Percentiles rank a stretch among this genome's conserved stretches.
Evolutionary conservation across 2,888 invertebrate genomes (phyloP).

Genomic region (Trichopoda pennipes): DNA sequence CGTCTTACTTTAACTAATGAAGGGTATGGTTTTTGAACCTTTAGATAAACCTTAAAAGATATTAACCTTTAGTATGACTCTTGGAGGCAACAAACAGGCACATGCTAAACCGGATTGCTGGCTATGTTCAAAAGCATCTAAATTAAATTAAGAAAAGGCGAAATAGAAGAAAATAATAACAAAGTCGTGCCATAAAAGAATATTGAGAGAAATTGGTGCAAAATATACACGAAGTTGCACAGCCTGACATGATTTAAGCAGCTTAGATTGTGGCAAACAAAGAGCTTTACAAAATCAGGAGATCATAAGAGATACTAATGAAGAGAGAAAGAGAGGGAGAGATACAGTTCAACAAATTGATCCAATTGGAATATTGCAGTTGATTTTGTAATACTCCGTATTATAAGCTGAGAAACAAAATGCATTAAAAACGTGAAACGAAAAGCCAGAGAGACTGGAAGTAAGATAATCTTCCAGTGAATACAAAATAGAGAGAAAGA

Average conservation of each 20-base stretch:
- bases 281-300: neutral
- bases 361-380: conserved; percentile 64
- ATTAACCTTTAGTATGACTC: conserved; percentile 63
- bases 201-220: conserved; percentile 67
- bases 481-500: neutral
- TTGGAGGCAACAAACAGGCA: conserved; percentile 57
- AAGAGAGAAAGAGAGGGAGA: conserved; percentile 5
- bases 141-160: conserved; percentile 2
- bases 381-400: conserved; percentile 21
- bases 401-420: neutral
- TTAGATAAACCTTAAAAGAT: conserved; percentile 56
- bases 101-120: conserved; percentile 66
- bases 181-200: conserved; percentile 60
- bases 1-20: neutral
- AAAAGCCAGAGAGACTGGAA: conserved; percentile 39
- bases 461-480: conserved; percentile 53
- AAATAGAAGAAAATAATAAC: conserved; percentile 25
- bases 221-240: conserved; percentile 64
- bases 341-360: conserved; percentile 26
- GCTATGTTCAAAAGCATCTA: conserved; percentile 7
- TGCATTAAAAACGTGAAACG: neutral
- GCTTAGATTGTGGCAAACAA: conserved; percentile 6
- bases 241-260: conserved; percentile 61
- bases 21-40: conserved; percentile 58
- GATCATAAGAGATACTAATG: neutral